Evolutionary conservation across 2,113 vertebrate genomes (phyloP).

Genomic region (Spea multiplicata): DNA sequence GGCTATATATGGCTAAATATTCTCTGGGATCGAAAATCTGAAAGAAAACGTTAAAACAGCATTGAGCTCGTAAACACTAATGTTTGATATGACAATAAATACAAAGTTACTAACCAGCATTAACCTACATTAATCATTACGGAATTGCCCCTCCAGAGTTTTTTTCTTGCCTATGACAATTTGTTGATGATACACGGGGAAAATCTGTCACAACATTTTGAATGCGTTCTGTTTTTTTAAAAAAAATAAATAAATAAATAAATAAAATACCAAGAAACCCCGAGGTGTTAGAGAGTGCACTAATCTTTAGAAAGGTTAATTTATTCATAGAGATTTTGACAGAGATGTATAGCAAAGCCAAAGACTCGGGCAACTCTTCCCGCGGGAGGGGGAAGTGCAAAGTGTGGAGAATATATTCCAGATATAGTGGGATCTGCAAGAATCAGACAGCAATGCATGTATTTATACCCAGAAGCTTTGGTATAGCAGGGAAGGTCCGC

Average conservation of each 20-base stretch:
- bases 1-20: no score
- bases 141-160: slow-evolving; percentile 16
- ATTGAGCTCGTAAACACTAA: no score
- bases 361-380: slow-evolving; percentile 85
- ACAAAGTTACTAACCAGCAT: neutral
- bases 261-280: slow-evolving; percentile 84
- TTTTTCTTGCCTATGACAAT: slow-evolving; percentile 31
- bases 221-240: slow-evolving; percentile 79
- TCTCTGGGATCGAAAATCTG: no score
- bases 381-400: slow-evolving; percentile 73
- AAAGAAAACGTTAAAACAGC: no score
- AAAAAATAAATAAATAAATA: neutral
- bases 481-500: neutral
- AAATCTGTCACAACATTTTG: slow-evolving; percentile 79
- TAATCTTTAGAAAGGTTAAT: slow-evolving; percentile 99
- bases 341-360: slow-evolving; percentile 93
- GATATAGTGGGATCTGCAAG: slow-evolving; percentile 54
- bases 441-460: slow-evolving; percentile 54
- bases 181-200: slow-evolving; percentile 52
- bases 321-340: slow-evolving; percentile 99
- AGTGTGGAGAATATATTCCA: slow-evolving; percentile 61
- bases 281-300: slow-evolving; percentile 91
- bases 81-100: no score
- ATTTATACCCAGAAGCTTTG: neutral
- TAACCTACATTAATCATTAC: slow-evolving; percentile 41